Percentiles rank a stretch among this genome's conserved stretches.
phyloP scores from a whole-genome alignment of 1,140 invertebrate genomes.

The Macrobrachium nipponense region DNA sequence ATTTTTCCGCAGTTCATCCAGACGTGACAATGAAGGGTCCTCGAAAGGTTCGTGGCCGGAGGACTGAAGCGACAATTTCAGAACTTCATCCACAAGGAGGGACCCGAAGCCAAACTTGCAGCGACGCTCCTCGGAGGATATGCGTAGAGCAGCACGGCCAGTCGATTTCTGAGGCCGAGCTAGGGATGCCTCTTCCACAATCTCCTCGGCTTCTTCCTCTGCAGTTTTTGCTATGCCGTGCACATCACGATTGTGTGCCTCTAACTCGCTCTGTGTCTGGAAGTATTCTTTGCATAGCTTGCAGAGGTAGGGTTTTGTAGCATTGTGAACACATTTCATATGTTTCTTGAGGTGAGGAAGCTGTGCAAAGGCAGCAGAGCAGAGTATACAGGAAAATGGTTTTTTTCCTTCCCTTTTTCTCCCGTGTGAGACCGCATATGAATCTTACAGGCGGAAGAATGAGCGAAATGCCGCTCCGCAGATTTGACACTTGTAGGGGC shows the following conservation, averaged over 20 bases:
- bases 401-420: conserved; percentile 64
- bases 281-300: conserved; percentile 62
- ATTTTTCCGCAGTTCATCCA: conserved; percentile 62
- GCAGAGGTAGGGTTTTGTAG: conserved; percentile 63
- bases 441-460: conserved; percentile 63
- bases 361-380: conserved; percentile 59
- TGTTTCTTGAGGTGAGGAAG: conserved; percentile 63
- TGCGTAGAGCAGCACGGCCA: conserved; percentile 64
- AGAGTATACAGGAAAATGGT: conserved; percentile 62
- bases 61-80: conserved; percentile 59
- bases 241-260: conserved; percentile 40
- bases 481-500: conserved; percentile 79
- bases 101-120: conserved; percentile 63
- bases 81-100: conserved; percentile 61
- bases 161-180: conserved; percentile 59
- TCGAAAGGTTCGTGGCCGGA: conserved; percentile 55
- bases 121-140: conserved; percentile 61
- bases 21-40: conserved; percentile 46
- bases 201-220: conserved; percentile 62
- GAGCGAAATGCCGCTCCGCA: conserved; percentile 60
- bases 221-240: conserved; percentile 57
- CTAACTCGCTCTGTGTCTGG: conserved; percentile 62
- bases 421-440: conserved; percentile 64
- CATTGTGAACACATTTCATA: conserved; percentile 64
- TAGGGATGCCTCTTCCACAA: conserved; percentile 59